Evolutionary conservation across 1,140 invertebrate species (phyloP).

Genomic region (Tetraneura akinire): DNA sequence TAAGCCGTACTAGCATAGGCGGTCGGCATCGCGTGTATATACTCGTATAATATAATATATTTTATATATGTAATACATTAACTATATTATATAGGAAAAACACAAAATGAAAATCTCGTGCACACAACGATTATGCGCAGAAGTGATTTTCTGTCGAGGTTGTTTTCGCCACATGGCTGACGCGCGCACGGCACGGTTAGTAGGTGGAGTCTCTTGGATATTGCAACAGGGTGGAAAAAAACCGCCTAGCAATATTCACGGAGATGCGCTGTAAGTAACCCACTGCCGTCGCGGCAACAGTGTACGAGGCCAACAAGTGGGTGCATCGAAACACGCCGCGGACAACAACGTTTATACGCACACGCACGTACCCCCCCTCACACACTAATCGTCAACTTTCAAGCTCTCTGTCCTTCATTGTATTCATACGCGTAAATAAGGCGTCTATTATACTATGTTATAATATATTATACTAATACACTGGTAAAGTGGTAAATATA

Average conservation of each 20-base stretch:
- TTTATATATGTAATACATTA: no score
- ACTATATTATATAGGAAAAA: constrained; percentile 18
- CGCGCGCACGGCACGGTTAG: background rate
- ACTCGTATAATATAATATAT: no score
- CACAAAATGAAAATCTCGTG: constrained; percentile 9
- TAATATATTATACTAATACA: no score
- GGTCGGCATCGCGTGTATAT: background rate
- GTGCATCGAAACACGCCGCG: constrained; percentile 29
- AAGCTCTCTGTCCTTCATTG: constrained; percentile 40
- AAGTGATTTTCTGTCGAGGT: constrained; percentile 4
- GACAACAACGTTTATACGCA: constrained; percentile 23
- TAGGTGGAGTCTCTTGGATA: constrained; percentile 39
- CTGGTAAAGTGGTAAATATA: no score
- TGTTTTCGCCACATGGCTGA: constrained; percentile 32
- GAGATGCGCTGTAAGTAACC: constrained; percentile 16
- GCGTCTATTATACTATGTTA: background rate
- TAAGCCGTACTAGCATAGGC: background rate
- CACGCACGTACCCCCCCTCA: constrained; percentile 12
- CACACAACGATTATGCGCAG: background rate
- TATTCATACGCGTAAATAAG: background rate
- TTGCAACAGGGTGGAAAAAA: constrained; percentile 50
- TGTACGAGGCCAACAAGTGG: constrained; percentile 49
- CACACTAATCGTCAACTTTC: constrained; percentile 15
- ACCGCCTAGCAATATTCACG: constrained; percentile 6
- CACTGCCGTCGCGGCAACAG: constrained; percentile 23